phyloP scores from a whole-genome alignment of 2,888 invertebrate genomes.

The Kryphioiulus occultus region DNA sequence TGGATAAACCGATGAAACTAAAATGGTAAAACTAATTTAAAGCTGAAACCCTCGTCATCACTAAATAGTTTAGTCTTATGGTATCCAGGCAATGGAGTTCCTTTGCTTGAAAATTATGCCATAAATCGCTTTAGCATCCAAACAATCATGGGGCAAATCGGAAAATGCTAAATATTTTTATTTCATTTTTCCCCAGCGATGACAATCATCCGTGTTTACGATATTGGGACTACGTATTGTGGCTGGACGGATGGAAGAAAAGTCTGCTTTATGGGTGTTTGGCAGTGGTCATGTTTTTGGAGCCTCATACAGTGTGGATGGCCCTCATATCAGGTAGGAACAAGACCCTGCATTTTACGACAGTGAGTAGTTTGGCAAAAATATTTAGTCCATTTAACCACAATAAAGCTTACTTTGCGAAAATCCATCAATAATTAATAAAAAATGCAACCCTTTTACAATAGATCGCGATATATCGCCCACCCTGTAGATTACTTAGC shows the following conservation, averaged over 20 bases:
- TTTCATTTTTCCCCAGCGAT: slow-evolving; percentile 27
- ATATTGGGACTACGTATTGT: slow-evolving; percentile 63
- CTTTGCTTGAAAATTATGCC: not conserved
- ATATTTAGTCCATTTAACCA: not conserved
- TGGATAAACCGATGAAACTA: too few relatives aligned
- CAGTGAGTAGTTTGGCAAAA: not conserved
- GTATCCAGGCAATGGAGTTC: too few relatives aligned
- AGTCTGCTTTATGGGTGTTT: slow-evolving; percentile 63
- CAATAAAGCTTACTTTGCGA: too few relatives aligned
- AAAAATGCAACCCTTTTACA: too few relatives aligned
- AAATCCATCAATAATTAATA: too few relatives aligned
- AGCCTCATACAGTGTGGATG: slow-evolving; percentile 59
- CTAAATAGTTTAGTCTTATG: too few relatives aligned
- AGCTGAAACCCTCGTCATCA: too few relatives aligned
- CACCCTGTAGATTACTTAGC: too few relatives aligned
- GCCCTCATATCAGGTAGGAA: slow-evolving; percentile 45
- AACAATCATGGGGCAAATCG: not conserved
- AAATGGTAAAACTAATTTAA: too few relatives aligned
- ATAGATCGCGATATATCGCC: too few relatives aligned
- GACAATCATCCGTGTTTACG: slow-evolving; percentile 60
- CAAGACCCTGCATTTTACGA: not conserved
- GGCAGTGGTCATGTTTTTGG: slow-evolving; percentile 63
- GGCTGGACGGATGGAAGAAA: slow-evolving; percentile 64
- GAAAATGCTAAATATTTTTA: not conserved
- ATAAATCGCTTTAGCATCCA: not conserved